phyloP scores from a whole-genome alignment of 2,797 vertebrate genomes.

The Mormyrus hasselquistii region DNA sequence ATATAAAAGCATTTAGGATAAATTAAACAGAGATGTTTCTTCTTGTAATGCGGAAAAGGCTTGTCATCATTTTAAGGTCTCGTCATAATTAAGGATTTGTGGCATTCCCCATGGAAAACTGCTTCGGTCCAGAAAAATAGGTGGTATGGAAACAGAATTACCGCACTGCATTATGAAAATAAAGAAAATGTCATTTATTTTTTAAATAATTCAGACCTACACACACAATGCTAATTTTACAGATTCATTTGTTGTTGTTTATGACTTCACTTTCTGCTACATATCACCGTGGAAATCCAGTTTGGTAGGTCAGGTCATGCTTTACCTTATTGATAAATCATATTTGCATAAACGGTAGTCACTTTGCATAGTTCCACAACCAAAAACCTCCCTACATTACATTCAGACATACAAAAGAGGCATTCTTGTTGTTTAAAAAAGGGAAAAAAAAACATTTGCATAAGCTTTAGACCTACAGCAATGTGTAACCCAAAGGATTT shows the following conservation, averaged over 20 bases:
- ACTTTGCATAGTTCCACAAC: slow-evolving; percentile 5
- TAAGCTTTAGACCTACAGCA: not conserved
- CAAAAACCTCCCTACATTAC: not conserved
- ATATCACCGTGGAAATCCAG: not conserved
- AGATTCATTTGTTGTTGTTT: slow-evolving; percentile 4
- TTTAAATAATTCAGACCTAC: not conserved
- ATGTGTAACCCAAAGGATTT: not conserved
- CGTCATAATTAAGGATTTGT: not conserved
- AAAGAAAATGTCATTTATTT: not conserved
- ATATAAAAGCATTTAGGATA: not conserved
- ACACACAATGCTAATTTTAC: not conserved
- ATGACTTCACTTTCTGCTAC: slow-evolving; percentile 11
- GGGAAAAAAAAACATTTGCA: not conserved
- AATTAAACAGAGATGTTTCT: not conserved
- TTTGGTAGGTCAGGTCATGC: not conserved
- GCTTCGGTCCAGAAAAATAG: not conserved
- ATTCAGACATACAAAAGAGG: not conserved
- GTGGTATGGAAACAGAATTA: not conserved
- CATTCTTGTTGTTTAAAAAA: slow-evolving; percentile 10
- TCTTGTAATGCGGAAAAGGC: not conserved
- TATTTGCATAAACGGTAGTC: slow-evolving; percentile 22
- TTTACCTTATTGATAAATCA: slow-evolving; percentile 8
- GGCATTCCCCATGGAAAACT: not conserved
- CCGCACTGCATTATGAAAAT: not conserved
- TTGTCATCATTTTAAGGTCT: not conserved